Evolutionary conservation across 2,888 invertebrate species (phyloP), one percentile per base, ranked within the genome.

Genomic region (Drosophila recens): DNA sequence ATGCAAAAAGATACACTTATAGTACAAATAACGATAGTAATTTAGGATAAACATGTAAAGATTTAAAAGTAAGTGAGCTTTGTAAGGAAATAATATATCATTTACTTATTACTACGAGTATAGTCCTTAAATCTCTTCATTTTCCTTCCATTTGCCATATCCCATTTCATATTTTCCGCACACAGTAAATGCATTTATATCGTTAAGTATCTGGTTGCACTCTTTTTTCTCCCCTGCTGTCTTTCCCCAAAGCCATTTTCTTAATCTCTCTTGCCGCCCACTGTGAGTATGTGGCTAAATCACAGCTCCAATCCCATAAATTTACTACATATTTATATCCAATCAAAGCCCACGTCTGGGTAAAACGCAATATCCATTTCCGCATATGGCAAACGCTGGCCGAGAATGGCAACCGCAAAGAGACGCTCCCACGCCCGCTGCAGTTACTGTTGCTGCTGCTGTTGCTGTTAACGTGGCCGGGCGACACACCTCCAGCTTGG

Each of bases 311-410:
- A 63, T 64, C 43, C 40, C 67, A 57, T 33, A n/a, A 51, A 51
- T 40, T 23, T 13, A 30, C 10, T 46, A 23, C n/a, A n/a, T 38
- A 40, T 20, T 11, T 42, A 36, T 51, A 68, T 80, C 51, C 65
- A 79, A 79, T 75, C 78, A 75, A 45, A 62, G 48, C 80, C 78
- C 80, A 79, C 78, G 63, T 53, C 49, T 11, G 23, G 20, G 46
- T 54, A 53, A 27, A 58, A 30, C 15, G 17, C 49, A 48, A 15
- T 59, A 48, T 76, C 62, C 68, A 86, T 73, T 88, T 84, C 84
- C 84, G 84, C 71, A 75, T 62, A 59, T 63, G 59, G 75, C 59
- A 81, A 87, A 82, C 52, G 67, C 62, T 78, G 67, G 68, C 68
- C 48, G 68, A 78, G 80, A 78, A 67, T 75, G 76, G 86, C 79